Conservation (phyloP, 2,797 vertebrate species). For the Australoheros facetus region DNA sequence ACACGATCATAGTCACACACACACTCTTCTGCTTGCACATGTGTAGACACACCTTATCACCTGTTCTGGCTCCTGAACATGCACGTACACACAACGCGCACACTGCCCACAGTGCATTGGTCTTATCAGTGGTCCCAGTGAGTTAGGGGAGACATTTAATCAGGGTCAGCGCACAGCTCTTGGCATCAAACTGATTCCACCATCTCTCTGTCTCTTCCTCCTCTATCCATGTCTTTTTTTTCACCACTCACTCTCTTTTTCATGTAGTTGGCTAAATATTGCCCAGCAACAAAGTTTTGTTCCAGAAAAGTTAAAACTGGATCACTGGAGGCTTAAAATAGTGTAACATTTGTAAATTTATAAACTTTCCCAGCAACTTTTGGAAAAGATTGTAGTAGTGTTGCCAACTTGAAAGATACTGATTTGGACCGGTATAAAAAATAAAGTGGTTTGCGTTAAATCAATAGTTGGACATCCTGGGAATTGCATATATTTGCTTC, state of each 20-base stretch:
- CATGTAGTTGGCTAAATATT: constrained; percentile 56
- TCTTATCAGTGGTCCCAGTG: constrained; percentile 74
- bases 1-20: constrained; percentile 9
- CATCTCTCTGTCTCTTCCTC: constrained; percentile 1
- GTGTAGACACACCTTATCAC: constrained; percentile 49
- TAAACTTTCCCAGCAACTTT: constrained; percentile 44
- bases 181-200: constrained; percentile 66
- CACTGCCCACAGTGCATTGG: constrained; percentile 56
- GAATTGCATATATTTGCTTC: not conserved
- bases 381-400: constrained; percentile 15
- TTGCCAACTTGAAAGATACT: not conserved
- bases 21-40: constrained; percentile 35
- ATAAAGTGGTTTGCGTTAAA: not conserved
- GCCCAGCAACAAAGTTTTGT: constrained; percentile 52
- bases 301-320: constrained; percentile 61
- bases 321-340: constrained; percentile 66
- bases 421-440: not conserved
- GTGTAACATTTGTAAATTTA: constrained; percentile 37
- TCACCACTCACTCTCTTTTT: constrained; percentile 33
- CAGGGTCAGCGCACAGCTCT: constrained; percentile 72
- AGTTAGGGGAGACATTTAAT: constrained; percentile 74
- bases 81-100: constrained; percentile 31
- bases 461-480: not conserved
- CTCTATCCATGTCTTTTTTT: constrained; percentile 20
- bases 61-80: constrained; percentile 34